Evolutionary conservation across 2,797 vertebrate species (phyloP).

Genomic region (Sternarchorhynchus goeldii): DNA sequence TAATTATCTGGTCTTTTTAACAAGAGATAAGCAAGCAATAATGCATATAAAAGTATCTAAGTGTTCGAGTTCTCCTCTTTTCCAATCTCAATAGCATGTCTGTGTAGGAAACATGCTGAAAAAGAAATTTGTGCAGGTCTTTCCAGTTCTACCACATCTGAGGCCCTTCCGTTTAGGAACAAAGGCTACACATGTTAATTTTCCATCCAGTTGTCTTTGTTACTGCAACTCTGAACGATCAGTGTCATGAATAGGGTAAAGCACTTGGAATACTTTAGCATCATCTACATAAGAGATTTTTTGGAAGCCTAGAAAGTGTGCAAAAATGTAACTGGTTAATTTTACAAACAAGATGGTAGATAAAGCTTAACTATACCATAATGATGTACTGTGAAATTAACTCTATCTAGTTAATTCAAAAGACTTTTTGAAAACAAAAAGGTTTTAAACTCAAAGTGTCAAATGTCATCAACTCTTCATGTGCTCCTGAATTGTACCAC

Average conservation of each 20-base stretch:
- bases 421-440: not conserved
- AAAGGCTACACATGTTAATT: constrained; percentile 39
- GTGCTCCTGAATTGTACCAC: not conserved
- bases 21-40: not conserved
- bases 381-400: not conserved
- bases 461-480: not conserved
- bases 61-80: not conserved
- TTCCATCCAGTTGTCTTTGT: not conserved
- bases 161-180: constrained; percentile 56
- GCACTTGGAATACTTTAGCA: not conserved
- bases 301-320: not conserved
- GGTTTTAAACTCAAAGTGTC: not conserved
- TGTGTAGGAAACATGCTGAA: constrained; percentile 30
- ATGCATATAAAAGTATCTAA: not conserved
- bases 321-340: not conserved
- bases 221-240: constrained; percentile 1
- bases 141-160: constrained; percentile 73
- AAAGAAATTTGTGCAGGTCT: constrained; percentile 66
- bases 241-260: not conserved
- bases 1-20: not conserved
- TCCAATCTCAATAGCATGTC: not conserved
- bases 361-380: not conserved
- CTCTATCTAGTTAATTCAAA: not conserved
- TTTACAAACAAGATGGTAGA: not conserved
- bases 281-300: not conserved